Percentiles rank a stretch among this genome's conserved stretches.
Conservation (phyloP, 2,888 invertebrate genomes). For the Parasteatoda lunata region DNA sequence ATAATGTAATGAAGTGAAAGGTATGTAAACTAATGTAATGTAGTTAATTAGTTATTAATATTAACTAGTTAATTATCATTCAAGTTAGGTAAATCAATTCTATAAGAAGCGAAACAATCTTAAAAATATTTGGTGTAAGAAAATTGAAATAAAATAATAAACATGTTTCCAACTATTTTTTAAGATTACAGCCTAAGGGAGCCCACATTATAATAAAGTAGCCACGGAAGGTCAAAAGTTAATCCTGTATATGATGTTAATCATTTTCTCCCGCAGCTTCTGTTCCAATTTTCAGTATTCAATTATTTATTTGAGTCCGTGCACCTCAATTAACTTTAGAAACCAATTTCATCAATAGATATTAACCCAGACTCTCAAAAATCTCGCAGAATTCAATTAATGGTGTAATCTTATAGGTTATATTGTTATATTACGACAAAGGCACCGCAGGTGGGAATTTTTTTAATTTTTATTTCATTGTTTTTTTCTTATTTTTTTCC, state of each 20-base stretch:
- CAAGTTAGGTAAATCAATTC: no score
- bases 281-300: background rate
- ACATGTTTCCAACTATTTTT: no score
- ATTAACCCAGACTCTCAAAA: background rate
- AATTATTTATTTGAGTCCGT: background rate
- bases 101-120: no score
- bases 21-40: no score
- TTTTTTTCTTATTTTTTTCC: no score
- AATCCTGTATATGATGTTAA: background rate
- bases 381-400: background rate
- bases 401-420: background rate
- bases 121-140: no score
- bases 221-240: background rate
- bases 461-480: background rate
- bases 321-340: background rate
- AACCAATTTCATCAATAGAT: background rate
- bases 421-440: background rate
- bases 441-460: background rate
- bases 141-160: no score
- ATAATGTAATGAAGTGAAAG: no score
- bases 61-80: no score
- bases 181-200: background rate
- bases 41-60: no score
- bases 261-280: background rate
- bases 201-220: background rate